phyloP scores from a whole-genome alignment of 2,797 vertebrate species.

The Pseudocheirus occidentalis region DNA sequence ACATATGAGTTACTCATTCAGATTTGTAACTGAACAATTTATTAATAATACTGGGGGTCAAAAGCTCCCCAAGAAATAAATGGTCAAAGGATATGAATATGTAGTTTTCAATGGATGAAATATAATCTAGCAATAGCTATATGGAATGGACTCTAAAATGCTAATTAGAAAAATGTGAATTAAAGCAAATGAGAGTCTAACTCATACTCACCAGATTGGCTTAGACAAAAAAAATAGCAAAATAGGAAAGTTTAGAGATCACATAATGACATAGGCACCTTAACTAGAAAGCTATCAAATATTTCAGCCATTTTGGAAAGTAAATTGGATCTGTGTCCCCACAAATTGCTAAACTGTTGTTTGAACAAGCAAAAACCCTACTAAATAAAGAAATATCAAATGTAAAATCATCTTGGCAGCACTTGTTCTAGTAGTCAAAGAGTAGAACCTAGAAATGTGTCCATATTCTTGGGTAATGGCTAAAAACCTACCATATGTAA shows the following conservation, averaged over 20 bases:
- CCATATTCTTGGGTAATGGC: too few species aligned
- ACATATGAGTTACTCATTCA: not conserved
- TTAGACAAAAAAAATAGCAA: not conserved
- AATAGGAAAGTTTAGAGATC: not conserved
- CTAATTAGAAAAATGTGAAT: not conserved
- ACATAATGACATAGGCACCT: not conserved
- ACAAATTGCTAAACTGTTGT: too few species aligned
- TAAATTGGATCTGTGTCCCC: too few species aligned
- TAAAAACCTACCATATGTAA: too few species aligned
- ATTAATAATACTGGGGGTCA: not conserved
- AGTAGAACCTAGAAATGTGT: too few species aligned
- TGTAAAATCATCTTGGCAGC: too few species aligned
- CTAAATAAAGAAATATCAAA: too few species aligned
- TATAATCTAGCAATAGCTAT: not conserved
- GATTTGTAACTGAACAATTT: not conserved
- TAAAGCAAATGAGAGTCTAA: too few species aligned
- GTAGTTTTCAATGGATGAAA: not conserved
- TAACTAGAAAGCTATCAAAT: not conserved
- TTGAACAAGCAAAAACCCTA: too few species aligned
- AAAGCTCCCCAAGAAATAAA: not conserved
- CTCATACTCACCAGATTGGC: too few species aligned
- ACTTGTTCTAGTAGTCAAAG: too few species aligned
- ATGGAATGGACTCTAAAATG: not conserved
- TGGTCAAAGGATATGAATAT: not conserved
- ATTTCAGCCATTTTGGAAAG: too few species aligned